Evolutionary conservation across 2,888 invertebrate species (phyloP).

Genomic region (Nephrotoma appendiculata): DNA sequence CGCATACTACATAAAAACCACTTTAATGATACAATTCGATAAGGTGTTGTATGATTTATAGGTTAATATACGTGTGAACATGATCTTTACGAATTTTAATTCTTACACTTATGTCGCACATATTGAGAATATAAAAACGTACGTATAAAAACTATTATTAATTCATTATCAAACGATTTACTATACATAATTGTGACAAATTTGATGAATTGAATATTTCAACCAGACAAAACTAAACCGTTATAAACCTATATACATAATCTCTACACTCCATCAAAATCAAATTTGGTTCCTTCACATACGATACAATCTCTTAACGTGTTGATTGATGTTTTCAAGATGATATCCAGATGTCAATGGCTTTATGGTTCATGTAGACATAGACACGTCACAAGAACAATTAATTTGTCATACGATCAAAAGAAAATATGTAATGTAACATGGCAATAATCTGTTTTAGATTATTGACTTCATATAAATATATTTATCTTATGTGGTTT

Average conservation of each 20-base stretch:
- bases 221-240: background rate
- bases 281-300: background rate
- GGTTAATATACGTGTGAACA: background rate
- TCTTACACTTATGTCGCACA: too few relatives aligned
- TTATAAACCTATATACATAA: background rate
- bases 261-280: background rate
- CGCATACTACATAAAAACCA: background rate
- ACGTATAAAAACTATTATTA: background rate
- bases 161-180: background rate
- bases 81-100: background rate
- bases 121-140: background rate
- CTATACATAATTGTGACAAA: background rate
- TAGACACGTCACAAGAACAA: background rate
- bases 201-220: background rate
- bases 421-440: background rate
- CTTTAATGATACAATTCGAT: background rate
- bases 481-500: background rate
- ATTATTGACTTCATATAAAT: background rate
- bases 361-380: background rate
- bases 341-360: background rate
- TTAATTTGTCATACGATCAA: background rate
- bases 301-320: background rate
- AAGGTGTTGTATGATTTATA: background rate
- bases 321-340: background rate
- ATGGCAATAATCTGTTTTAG: background rate